These are phyloP conservation scores for Cremastinae sp. DNA, from an alignment of 2,888 invertebrate species.

Conservation along the genomic window DNA sequence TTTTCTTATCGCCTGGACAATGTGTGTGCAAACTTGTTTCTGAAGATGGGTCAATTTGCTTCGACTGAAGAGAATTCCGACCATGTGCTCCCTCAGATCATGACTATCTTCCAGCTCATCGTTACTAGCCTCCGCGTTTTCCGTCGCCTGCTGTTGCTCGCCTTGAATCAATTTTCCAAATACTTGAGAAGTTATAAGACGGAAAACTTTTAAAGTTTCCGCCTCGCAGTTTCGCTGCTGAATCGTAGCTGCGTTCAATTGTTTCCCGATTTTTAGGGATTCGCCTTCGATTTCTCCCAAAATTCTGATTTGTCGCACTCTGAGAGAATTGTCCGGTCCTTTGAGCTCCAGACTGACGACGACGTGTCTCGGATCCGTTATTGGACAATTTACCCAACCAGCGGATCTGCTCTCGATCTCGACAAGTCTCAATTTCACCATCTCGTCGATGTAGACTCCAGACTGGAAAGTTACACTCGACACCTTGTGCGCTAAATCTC, in stretches of 20 bases:
- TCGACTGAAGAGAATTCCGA: constrained; percentile 96
- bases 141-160: constrained; percentile 80
- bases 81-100: constrained; percentile 96
- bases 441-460: constrained; percentile 90
- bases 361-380: constrained; percentile 83
- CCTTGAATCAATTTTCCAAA: constrained; percentile 94
- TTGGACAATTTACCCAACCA: constrained; percentile 94
- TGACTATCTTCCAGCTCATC: constrained; percentile 81
- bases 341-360: constrained; percentile 91
- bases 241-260: constrained; percentile 83
- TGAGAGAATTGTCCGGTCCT: constrained; percentile 94
- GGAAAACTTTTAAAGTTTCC: constrained; percentile 95
- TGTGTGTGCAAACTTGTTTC: constrained; percentile 92
- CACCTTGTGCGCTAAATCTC: constrained; percentile 95
- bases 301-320: constrained; percentile 91
- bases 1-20: constrained; percentile 93
- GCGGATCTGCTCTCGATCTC: constrained; percentile 92
- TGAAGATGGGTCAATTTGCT: constrained; percentile 96
- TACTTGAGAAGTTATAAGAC: constrained; percentile 95
- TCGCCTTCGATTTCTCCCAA: constrained; percentile 85
- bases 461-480: constrained; percentile 91
- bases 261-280: constrained; percentile 81
- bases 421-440: constrained; percentile 89
- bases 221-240: constrained; percentile 94
- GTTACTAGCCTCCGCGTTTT: constrained; percentile 74